phyloP scores from a whole-genome alignment of 2,113 vertebrate species.

The Ramphastos sulfuratus region DNA sequence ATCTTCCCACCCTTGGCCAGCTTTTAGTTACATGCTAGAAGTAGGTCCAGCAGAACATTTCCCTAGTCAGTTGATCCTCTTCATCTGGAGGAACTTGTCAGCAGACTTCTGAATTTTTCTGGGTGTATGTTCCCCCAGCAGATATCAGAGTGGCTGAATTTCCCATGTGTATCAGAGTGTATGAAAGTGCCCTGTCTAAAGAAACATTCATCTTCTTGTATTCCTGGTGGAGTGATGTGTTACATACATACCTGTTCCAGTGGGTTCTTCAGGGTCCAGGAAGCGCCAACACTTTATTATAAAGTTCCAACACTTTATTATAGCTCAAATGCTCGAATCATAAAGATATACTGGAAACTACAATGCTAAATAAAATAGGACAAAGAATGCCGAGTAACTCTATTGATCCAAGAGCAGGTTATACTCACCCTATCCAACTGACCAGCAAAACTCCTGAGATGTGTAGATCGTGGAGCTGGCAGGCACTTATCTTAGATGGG shows the following conservation, averaged over 20 bases:
- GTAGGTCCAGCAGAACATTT: background rate
- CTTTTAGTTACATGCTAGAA: background rate
- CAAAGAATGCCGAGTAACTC: too few relatives aligned
- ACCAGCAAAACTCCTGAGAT: too few relatives aligned
- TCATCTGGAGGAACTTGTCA: background rate
- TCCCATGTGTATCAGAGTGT: background rate
- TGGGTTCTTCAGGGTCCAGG: too few relatives aligned
- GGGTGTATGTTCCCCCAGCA: background rate
- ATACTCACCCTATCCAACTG: too few relatives aligned
- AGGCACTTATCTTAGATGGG: too few relatives aligned
- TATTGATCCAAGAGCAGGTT: too few relatives aligned
- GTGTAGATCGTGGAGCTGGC: too few relatives aligned
- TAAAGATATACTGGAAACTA: too few relatives aligned
- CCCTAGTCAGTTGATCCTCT: background rate
- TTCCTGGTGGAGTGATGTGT: background rate
- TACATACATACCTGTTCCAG: background rate
- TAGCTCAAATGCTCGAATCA: too few relatives aligned
- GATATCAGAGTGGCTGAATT: background rate
- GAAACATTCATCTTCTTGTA: background rate
- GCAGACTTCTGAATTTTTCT: background rate
- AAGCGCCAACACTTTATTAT: too few relatives aligned
- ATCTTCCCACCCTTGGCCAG: background rate
- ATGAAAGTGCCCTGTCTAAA: background rate
- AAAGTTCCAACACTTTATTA: too few relatives aligned
- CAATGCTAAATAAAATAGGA: too few relatives aligned